Percentiles rank a stretch among this genome's conserved stretches.
phyloP scores from a whole-genome alignment of 2,888 invertebrate species.

The Pherbina coryleti region DNA sequence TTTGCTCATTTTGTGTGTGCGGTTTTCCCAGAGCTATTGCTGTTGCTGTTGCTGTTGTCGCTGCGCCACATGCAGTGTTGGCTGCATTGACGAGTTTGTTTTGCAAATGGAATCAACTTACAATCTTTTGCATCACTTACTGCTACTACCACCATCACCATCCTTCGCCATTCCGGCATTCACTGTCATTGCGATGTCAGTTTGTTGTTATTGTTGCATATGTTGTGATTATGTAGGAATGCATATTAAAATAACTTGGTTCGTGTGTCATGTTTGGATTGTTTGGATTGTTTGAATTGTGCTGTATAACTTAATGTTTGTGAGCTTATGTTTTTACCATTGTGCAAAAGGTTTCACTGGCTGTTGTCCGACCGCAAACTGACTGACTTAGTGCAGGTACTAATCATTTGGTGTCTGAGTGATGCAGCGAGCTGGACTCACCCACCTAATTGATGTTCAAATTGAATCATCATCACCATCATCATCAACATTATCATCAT shows the following conservation, averaged over 20 bases:
- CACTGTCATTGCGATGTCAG: not conserved
- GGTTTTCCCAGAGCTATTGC: not conserved
- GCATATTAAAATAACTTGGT: conserved; percentile 26
- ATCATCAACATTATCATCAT: not conserved
- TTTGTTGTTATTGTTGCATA: not conserved
- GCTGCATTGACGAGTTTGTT: not conserved
- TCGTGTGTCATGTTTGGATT: conserved; percentile 22
- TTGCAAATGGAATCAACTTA: conserved; percentile 9
- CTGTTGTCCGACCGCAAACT: not conserved
- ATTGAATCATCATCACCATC: conserved; percentile 25
- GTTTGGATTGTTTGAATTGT: not conserved
- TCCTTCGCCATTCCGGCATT: too few relatives aligned
- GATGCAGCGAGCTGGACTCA: not conserved
- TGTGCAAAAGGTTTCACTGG: not conserved
- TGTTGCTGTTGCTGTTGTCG: conserved; percentile 28
- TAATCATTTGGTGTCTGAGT: not conserved
- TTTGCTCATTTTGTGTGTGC: conserved; percentile 24
- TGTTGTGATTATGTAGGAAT: conserved; percentile 32
- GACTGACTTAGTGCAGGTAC: not conserved
- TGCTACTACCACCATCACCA: not conserved
- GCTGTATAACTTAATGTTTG: not conserved
- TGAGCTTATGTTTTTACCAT: not conserved
- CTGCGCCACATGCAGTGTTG: not conserved
- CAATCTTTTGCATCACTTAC: not conserved
- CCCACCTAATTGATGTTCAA: conserved; percentile 30